Conservation (phyloP, 2,797 vertebrate species). For the Lepus oiostolus region DNA sequence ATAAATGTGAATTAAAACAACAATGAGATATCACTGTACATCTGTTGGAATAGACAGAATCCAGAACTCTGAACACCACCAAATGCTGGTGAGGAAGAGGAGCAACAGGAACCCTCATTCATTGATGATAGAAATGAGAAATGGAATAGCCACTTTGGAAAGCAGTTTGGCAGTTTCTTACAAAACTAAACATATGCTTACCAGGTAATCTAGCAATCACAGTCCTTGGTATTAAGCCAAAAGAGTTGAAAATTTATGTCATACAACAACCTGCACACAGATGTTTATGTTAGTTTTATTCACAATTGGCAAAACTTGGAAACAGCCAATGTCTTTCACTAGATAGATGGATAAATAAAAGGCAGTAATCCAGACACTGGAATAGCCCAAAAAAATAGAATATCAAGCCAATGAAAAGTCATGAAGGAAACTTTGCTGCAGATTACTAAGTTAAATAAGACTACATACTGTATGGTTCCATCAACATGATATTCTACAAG, state of each 20-base stretch:
- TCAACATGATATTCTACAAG: slow-evolving; percentile 18
- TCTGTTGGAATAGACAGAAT: not conserved
- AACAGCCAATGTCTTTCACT: slow-evolving; percentile 13
- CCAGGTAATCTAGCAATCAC: not conserved
- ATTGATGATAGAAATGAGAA: not conserved
- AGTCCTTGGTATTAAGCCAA: not conserved
- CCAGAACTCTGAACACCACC: not conserved
- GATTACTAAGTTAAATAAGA: slow-evolving; percentile 36
- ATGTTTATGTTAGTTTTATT: slow-evolving; percentile 27
- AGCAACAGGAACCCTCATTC: not conserved
- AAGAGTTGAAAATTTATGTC: slow-evolving; percentile 3
- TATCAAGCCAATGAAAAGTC: not conserved
- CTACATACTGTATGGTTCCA: not conserved
- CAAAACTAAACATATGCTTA: slow-evolving; percentile 17
- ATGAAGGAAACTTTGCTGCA: not conserved
- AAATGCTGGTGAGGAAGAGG: not conserved
- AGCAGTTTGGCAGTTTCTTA: not conserved
- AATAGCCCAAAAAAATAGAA: slow-evolving; percentile 54
- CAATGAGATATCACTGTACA: not conserved
- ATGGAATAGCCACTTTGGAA: not conserved
- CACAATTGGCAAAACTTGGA: slow-evolving; percentile 1
- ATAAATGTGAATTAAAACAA: slow-evolving; percentile 20
- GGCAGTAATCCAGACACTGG: not conserved
- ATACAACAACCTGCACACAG: not conserved
- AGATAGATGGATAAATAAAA: not conserved